phyloP scores from a whole-genome alignment of 2,113 vertebrate species.

The Urocolius indicus region DNA sequence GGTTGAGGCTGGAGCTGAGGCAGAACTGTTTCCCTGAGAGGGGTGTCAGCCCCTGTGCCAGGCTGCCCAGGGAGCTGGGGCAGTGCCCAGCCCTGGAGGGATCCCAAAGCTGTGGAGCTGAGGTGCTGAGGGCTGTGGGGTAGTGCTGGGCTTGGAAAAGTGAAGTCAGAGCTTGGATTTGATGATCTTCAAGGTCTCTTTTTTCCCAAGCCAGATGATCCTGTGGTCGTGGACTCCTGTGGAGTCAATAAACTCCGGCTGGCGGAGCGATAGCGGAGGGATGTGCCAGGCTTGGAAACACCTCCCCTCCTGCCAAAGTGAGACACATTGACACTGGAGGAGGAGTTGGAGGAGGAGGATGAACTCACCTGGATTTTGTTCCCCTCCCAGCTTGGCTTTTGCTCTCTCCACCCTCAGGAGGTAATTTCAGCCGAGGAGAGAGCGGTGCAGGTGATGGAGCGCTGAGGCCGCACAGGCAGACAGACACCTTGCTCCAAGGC shows the following conservation, averaged over 20 bases:
- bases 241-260: not conserved
- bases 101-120: no score
- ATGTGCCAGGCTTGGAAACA: constrained; percentile 15
- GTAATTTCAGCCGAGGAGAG: not conserved
- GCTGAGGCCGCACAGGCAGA: not conserved
- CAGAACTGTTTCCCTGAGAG: no score
- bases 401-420: not conserved
- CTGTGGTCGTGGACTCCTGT: not conserved
- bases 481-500: not conserved
- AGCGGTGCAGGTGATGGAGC: not conserved
- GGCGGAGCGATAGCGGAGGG: not conserved
- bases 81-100: no score
- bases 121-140: no score
- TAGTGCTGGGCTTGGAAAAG: no score
- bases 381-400: constrained; percentile 36
- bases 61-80: no score
- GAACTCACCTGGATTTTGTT: constrained; percentile 57
- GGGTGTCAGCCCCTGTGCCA: no score
- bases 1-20: no score
- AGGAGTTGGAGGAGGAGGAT: constrained; percentile 1
- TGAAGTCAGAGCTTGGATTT: no score
- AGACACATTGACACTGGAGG: not conserved
- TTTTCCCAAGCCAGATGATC: no score
- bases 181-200: no score
- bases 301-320: not conserved